Evolutionary conservation across 2,113 vertebrate species (phyloP).

Genomic region (Cathartes aura): DNA sequence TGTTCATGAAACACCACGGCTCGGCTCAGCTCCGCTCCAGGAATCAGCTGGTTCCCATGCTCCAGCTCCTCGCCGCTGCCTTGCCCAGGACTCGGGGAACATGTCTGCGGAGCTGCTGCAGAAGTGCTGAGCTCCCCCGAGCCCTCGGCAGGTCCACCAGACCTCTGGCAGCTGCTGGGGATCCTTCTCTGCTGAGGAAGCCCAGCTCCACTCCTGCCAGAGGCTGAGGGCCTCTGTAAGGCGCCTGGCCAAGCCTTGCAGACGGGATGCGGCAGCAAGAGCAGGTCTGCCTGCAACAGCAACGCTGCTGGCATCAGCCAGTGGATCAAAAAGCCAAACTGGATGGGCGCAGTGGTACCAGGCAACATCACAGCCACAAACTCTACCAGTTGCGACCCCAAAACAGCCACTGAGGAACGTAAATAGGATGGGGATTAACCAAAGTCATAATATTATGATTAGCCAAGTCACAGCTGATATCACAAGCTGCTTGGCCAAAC

Average conservation of each 20-base stretch:
- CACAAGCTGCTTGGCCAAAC: not conserved
- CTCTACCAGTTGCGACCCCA: not conserved
- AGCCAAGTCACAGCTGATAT: not conserved
- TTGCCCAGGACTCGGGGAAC: accelerated
- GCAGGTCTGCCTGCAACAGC: not conserved
- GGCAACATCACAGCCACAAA: not conserved
- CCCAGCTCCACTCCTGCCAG: not conserved
- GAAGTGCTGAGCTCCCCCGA: not conserved
- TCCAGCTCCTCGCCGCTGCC: accelerated
- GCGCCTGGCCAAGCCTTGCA: not conserved
- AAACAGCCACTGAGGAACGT: not conserved
- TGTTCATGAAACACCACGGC: not conserved
- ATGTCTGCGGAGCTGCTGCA: not conserved
- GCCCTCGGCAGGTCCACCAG: not conserved
- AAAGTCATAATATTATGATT: not conserved
- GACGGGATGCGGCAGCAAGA: accelerated
- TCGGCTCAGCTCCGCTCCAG: not conserved
- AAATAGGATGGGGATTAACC: not conserved
- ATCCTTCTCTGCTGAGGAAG: not conserved
- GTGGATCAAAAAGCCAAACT: not conserved
- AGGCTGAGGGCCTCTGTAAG: not conserved
- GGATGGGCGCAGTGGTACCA: not conserved
- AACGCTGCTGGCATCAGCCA: not conserved
- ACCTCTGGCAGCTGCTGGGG: not conserved
- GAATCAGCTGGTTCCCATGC: not conserved